Evolutionary conservation across 1,140 invertebrate species (phyloP).

Genomic region (Pachypeltis micranthus): DNA sequence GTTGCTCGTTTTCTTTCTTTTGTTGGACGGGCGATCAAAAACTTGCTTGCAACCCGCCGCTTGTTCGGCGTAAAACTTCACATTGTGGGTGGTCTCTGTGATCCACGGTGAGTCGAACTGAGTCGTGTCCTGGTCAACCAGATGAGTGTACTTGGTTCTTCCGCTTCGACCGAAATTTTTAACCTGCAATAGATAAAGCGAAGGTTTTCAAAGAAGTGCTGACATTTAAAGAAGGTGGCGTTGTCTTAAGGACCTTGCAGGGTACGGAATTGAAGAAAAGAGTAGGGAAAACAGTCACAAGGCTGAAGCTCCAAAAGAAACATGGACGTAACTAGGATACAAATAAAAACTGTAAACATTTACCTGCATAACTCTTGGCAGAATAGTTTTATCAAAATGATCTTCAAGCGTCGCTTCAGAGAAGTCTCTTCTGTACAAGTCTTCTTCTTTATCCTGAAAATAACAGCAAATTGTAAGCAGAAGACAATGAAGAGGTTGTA

Average conservation of each 20-base stretch:
- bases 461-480: constrained; percentile 20
- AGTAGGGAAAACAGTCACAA: background rate
- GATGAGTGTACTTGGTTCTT: constrained; percentile 96
- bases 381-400: constrained; percentile 96
- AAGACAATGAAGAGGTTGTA: too few species aligned
- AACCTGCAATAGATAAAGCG: constrained; percentile 46
- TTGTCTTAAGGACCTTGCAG: background rate
- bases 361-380: constrained; percentile 98
- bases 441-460: constrained; percentile 76
- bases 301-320: too few species aligned
- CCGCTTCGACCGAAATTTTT: constrained; percentile 99
- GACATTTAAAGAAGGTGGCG: background rate
- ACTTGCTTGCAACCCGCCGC: constrained; percentile 92
- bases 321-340: too few species aligned
- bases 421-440: constrained; percentile 88
- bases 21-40: constrained; percentile 75
- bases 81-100: constrained; percentile 74
- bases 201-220: background rate
- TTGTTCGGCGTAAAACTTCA: constrained; percentile 79
- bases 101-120: constrained; percentile 96
- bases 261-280: background rate
- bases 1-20: constrained; percentile 37
- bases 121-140: constrained; percentile 98
- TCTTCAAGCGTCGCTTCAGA: constrained; percentile 95
- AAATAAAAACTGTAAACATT: constrained; percentile 4